These are phyloP conservation scores for Volucella inanis DNA, from an alignment of 2,888 invertebrate genomes.

Conservation along the genomic window DNA sequence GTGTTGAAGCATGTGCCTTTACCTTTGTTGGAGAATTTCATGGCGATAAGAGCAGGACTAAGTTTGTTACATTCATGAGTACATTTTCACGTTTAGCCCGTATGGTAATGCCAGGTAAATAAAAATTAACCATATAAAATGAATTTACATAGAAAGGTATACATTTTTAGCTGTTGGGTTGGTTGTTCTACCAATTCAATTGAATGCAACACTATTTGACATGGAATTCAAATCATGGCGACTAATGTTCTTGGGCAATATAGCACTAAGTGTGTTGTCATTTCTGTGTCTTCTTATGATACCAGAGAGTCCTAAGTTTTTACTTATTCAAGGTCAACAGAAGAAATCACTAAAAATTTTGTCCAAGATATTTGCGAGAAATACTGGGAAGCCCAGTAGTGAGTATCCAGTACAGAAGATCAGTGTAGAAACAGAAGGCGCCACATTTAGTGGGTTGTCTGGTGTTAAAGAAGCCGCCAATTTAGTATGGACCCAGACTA, in stretches of 20 bases:
- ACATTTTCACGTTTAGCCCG: slow-evolving; percentile 84
- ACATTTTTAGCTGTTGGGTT: slow-evolving; percentile 85
- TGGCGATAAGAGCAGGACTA: slow-evolving; percentile 81
- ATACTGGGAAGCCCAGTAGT: slow-evolving; percentile 85
- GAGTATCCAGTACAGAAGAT: slow-evolving; percentile 85
- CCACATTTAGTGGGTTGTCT: slow-evolving; percentile 40
- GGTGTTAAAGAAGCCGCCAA: slow-evolving; percentile 26
- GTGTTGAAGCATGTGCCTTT: slow-evolving; percentile 83
- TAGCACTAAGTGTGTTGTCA: slow-evolving; percentile 86
- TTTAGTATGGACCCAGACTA: slow-evolving; percentile 63
- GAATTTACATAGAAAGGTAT: background rate
- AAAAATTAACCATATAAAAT: background rate
- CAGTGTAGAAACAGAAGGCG: background rate
- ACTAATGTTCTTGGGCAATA: slow-evolving; percentile 84
- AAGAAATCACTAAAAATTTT: slow-evolving; percentile 62
- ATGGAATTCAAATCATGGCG: slow-evolving; percentile 87
- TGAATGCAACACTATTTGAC: slow-evolving; percentile 83
- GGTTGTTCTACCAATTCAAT: slow-evolving; percentile 86
- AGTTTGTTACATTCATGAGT: slow-evolving; percentile 84
- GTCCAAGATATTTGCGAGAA: slow-evolving; percentile 85
- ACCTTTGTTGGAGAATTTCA: slow-evolving; percentile 85
- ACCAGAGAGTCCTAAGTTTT: slow-evolving; percentile 79
- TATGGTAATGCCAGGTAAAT: slow-evolving; percentile 83
- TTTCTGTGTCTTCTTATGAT: slow-evolving; percentile 85
- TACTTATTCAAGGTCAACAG: slow-evolving; percentile 54